Evolutionary conservation across 1,140 invertebrate genomes (phyloP), one percentile per base, ranked within the genome.

Genomic region (Apocrypta bakeri): DNA sequence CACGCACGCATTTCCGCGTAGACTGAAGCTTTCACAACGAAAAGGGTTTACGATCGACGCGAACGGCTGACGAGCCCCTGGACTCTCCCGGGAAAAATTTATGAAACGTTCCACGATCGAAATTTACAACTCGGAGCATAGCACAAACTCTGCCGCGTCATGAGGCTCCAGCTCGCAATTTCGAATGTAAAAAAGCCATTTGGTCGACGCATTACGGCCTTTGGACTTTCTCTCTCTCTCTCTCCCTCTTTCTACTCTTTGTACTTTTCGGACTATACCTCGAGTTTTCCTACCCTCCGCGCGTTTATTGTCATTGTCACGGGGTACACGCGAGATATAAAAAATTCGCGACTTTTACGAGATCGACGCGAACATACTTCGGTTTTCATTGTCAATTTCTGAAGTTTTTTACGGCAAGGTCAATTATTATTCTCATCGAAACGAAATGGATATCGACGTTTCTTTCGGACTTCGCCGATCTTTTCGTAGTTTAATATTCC

Each of bases 111-210:
- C 66, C 17, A 2, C 21, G 48, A 69, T 69, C n/a, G 63, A 1
- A 69, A 79, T 79, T 79, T 79, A 79, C 40, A 27, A 79, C 64
- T 69, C 17, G 40, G 76, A 48, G 29, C 33, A 17, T 40, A 63
- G 48, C 42, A n/a, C n/a, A n/a, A n/a, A n/a, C n/a, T n/a, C n/a
- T 56, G 27, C 63, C 24, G 75, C 61, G 33, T 77, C 48, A 64
- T 33, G 66, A 64, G 12, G 75, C 24, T 12, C 3, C 17, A 4
- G 61, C 25, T 12, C 68, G 14, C 29, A 7, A 37, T 71, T 76
- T 61, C 61, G 27, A 37, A 40, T 61, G 56, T 81, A 81, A 81
- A 81, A 73, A 81, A 74, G 29, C 31, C 68, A 63, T 81, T 66
- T 24, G 79, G 71, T 37, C 33, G 56, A 63, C 66, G 31, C 29